A percentile compares a stretch with the other conserved stretches of the same genome.
phyloP scores from a whole-genome alignment of 2,797 vertebrate species.

The Carcharodon carcharias region DNA sequence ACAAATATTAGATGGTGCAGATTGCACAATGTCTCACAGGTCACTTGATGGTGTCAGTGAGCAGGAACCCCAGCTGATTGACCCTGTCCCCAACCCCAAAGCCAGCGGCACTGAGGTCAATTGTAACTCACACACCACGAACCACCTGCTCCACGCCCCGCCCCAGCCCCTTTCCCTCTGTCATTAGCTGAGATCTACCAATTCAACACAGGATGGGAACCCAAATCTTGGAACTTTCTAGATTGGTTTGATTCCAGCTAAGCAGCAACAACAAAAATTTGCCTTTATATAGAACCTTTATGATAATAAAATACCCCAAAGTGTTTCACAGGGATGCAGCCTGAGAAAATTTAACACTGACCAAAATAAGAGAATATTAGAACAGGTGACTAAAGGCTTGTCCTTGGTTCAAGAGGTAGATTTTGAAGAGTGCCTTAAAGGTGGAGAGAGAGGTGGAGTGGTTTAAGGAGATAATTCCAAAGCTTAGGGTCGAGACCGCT shows the following conservation, averaged over 20 bases:
- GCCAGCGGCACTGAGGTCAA: no score
- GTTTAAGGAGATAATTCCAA: not conserved
- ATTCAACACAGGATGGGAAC: no score
- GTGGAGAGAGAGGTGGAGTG: not conserved
- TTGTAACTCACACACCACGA: no score
- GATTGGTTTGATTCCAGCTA: not conserved
- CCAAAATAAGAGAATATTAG: no score
- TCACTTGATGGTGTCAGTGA: no score
- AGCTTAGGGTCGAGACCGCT: not conserved
- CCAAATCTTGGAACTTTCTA: not conserved
- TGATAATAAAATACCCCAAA: not conserved
- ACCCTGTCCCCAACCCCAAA: no score
- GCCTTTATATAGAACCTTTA: not conserved
- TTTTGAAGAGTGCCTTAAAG: not conserved
- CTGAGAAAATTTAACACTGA: not conserved
- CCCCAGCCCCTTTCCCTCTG: no score
- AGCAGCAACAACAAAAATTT: not conserved
- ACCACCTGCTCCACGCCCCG: no score
- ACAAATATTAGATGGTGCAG: no score
- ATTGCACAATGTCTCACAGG: no score
- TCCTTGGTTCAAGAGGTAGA: not conserved
- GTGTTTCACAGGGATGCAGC: no score
- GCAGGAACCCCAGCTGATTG: no score
- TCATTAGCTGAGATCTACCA: not conserved
- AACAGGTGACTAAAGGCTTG: not conserved